These are phyloP conservation scores for Burhinus oedicnemus DNA, from an alignment of 2,113 vertebrate species.

Conservation along the genomic window DNA sequence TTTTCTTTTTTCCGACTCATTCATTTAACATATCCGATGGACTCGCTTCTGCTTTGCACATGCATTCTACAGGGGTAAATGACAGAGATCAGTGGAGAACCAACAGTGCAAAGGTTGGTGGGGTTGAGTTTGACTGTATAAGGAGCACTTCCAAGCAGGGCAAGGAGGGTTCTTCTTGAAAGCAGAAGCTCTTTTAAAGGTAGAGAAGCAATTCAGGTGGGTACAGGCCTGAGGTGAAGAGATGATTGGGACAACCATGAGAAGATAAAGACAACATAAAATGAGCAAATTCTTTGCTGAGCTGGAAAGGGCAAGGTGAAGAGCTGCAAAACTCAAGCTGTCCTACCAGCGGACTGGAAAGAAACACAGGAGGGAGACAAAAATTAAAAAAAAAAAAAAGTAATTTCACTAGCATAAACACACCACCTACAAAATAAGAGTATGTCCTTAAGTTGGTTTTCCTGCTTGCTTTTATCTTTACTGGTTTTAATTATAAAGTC, in stretches of 20 bases:
- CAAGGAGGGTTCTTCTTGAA: background rate
- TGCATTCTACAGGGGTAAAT: background rate
- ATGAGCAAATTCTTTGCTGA: background rate
- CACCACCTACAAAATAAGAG: background rate
- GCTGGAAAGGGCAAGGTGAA: background rate
- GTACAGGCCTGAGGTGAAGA: background rate
- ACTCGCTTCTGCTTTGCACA: fast-evolving
- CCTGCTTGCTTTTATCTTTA: background rate
- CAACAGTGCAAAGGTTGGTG: background rate
- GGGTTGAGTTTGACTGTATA: background rate
- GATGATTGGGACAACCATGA: background rate
- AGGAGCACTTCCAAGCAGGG: background rate
- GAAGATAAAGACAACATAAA: background rate
- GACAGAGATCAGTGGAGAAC: background rate
- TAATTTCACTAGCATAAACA: background rate
- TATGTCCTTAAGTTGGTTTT: background rate
- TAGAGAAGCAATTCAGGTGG: background rate
- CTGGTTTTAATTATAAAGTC: background rate
- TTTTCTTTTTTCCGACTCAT: background rate
- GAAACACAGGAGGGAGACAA: background rate
- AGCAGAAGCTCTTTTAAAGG: background rate
- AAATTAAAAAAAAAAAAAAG: background rate
- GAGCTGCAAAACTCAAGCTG: background rate
- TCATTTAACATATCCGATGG: background rate
- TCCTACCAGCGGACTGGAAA: background rate